phyloP scores from a whole-genome alignment of 53 echinoderm and acorn worm species.

The Actinopyga echinites region DNA sequence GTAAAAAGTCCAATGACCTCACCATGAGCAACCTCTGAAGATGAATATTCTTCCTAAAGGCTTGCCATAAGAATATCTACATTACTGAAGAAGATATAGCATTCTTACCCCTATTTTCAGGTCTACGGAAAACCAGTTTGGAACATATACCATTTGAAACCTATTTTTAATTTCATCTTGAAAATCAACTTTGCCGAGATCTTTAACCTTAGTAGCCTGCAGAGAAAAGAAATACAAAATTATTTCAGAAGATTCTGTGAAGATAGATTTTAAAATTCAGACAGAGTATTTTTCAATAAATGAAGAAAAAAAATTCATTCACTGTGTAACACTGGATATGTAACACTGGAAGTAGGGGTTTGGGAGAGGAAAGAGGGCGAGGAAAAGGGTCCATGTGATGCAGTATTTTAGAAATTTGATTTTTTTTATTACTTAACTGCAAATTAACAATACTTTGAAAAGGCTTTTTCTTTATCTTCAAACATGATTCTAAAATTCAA shows the following conservation, averaged over 20 bases:
- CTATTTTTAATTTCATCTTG: slow-evolving; percentile 92
- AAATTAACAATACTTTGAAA: too few relatives aligned
- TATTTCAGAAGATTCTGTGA: background rate
- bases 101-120: slow-evolving; percentile 93
- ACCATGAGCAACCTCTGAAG: too few relatives aligned
- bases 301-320: background rate
- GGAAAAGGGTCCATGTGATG: too few relatives aligned
- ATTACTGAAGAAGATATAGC: background rate
- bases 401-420: too few relatives aligned
- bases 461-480: too few relatives aligned
- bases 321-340: background rate
- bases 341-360: too few relatives aligned
- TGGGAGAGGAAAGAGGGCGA: too few relatives aligned
- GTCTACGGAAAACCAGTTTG: slow-evolving; percentile 96
- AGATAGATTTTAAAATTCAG: background rate
- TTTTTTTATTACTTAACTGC: too few relatives aligned
- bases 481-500: too few relatives aligned
- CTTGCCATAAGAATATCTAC: background rate
- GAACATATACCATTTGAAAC: slow-evolving; percentile 90
- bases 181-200: slow-evolving; percentile 88
- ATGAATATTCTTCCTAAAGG: background rate
- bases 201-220: slow-evolving; percentile 86
- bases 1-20: too few relatives aligned
- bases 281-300: background rate
- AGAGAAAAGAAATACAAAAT: background rate